These are phyloP conservation scores for Drosophila seclusa DNA, from an alignment of 2,888 invertebrate genomes.

Conservation along the genomic window DNA sequence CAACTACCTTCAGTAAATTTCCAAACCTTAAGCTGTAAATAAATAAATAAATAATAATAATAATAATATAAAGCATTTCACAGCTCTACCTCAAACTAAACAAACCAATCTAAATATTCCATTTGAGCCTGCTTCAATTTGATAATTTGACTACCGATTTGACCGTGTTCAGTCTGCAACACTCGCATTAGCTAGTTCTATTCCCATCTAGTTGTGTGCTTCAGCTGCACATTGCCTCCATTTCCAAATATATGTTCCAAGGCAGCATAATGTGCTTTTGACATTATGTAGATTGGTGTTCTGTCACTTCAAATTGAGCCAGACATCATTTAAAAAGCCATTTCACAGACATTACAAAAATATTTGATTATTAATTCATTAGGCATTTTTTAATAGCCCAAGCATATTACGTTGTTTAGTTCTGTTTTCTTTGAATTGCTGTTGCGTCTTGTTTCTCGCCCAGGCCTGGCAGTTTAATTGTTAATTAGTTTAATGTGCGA, in stretches of 20 bases:
- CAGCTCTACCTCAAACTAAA: neutral
- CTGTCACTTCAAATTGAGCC: conserved; percentile 27
- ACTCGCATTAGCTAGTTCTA: neutral
- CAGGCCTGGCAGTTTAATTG: conserved; percentile 73
- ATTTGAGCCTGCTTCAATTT: neutral
- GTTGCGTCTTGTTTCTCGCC: conserved; percentile 15
- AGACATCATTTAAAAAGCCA: conserved; percentile 51
- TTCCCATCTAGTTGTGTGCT: neutral
- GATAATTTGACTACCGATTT: neutral
- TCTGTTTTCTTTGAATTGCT: conserved; percentile 30
- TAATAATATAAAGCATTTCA: neutral
- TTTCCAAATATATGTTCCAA: conserved; percentile 1
- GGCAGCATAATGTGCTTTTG: conserved; percentile 26
- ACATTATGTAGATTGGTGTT: conserved; percentile 34
- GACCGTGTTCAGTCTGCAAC: neutral
- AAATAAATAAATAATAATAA: neutral
- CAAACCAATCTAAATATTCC: neutral
- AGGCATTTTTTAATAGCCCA: conserved; percentile 74
- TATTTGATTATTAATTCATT: conserved; percentile 80
- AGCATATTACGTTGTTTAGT: conserved; percentile 63
- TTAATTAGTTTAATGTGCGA: conserved; percentile 78
- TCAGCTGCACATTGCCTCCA: conserved; percentile 6
- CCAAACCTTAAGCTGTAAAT: neutral
- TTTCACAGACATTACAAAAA: conserved; percentile 34
- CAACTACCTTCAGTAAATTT: neutral